phyloP scores from a whole-genome alignment of 2,113 vertebrate species.

The Neoarius graeffei region DNA sequence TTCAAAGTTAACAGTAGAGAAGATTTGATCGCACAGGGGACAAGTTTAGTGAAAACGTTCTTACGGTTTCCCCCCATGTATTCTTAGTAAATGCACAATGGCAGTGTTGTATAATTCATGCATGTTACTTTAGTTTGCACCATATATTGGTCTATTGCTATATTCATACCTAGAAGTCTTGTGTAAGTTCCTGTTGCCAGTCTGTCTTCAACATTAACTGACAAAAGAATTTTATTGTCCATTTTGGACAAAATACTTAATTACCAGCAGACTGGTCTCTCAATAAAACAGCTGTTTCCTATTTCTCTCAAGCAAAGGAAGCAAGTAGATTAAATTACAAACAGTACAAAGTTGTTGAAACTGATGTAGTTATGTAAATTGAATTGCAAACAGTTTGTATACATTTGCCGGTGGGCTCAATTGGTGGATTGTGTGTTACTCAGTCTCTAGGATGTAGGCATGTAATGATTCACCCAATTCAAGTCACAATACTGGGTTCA shows the following conservation, averaged over 20 bases:
- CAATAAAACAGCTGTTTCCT: slow-evolving; percentile 51
- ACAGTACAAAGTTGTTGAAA: slow-evolving; percentile 18
- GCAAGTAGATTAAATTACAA: slow-evolving; percentile 41
- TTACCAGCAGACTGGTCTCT: slow-evolving; percentile 47
- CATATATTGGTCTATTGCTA: background rate
- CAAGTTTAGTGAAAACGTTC: background rate
- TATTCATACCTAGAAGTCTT: background rate
- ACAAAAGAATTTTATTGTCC: slow-evolving; percentile 35
- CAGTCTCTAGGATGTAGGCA: background rate
- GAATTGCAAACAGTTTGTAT: slow-evolving; percentile 15
- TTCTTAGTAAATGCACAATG: background rate
- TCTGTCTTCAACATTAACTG: slow-evolving; percentile 35
- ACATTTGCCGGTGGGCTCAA: slow-evolving; percentile 30
- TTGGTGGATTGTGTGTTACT: slow-evolving; percentile 26
- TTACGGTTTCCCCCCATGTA: background rate
- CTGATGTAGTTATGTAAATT: slow-evolving; percentile 25
- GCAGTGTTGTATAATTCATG: slow-evolving; percentile 10
- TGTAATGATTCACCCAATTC: no score
- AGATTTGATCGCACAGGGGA: background rate
- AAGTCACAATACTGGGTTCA: no score
- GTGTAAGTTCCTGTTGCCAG: slow-evolving; percentile 3
- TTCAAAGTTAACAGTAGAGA: background rate
- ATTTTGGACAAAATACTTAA: slow-evolving; percentile 50
- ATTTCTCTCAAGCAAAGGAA: slow-evolving; percentile 29
- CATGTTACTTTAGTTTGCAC: background rate